Conservation (phyloP, 2,888 invertebrate species). For the Lithophane semibrunnea region DNA sequence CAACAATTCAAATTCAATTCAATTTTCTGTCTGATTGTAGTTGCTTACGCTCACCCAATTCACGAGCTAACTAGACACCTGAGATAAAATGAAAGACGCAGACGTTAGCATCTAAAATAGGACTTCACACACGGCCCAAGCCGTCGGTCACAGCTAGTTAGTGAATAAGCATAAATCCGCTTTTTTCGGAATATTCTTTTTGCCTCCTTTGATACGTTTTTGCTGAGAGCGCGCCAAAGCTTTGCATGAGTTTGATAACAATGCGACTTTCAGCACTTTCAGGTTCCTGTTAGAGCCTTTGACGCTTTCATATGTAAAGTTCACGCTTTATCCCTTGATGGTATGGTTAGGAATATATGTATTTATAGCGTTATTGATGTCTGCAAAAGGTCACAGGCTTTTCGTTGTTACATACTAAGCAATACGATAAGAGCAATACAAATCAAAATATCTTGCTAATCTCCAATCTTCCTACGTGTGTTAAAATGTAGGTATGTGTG, state of each 20-base stretch:
- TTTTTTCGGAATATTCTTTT: slow-evolving; percentile 40
- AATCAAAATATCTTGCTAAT: not conserved
- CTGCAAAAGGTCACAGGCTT: slow-evolving; percentile 18
- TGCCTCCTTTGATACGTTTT: slow-evolving; percentile 42
- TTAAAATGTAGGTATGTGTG: not conserved
- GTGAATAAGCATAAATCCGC: slow-evolving; percentile 31
- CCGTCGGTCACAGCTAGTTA: slow-evolving; percentile 29
- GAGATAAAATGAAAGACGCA: not conserved
- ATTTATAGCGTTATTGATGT: slow-evolving; percentile 36
- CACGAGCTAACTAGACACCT: not conserved
- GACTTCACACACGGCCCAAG: not conserved
- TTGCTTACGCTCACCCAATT: too few species aligned
- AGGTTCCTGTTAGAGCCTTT: slow-evolving; percentile 44
- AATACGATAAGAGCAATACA: too few species aligned
- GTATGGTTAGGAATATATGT: slow-evolving; percentile 26
- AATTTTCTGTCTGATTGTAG: too few species aligned
- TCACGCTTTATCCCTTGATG: slow-evolving; percentile 37
- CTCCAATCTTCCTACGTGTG: not conserved
- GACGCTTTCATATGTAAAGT: slow-evolving; percentile 60
- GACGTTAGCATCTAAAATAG: not conserved
- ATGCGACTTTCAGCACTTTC: slow-evolving; percentile 57
- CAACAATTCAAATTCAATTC: too few species aligned
- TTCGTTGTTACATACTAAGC: not conserved
- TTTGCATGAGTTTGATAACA: slow-evolving; percentile 59
- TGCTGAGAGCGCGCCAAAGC: slow-evolving; percentile 41